Conservation (phyloP, 2,797 vertebrate species). For the Esox lucius region DNA sequence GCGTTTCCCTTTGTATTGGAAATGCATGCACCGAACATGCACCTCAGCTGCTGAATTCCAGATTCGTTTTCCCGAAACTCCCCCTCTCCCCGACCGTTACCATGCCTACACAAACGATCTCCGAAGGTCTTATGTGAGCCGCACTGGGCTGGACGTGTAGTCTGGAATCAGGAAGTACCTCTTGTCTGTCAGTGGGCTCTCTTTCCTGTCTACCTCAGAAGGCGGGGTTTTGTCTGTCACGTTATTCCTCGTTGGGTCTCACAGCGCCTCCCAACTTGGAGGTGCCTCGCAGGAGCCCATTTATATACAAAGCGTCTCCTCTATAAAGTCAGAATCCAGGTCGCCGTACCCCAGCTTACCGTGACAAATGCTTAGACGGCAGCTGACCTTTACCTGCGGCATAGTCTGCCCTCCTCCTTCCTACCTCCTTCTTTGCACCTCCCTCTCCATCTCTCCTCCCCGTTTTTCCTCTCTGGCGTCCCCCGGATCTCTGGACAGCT, state of each 20-base stretch:
- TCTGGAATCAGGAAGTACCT: too few relatives aligned
- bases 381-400: conserved; percentile 61
- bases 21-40: too few relatives aligned
- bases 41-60: too few relatives aligned
- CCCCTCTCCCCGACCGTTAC: too few relatives aligned
- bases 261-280: background rate
- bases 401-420: conserved; percentile 23
- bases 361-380: conserved; percentile 50
- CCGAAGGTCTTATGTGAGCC: background rate
- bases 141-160: background rate
- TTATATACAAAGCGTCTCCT: conserved; percentile 28
- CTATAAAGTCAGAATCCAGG: conserved; percentile 44
- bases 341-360: conserved; percentile 45
- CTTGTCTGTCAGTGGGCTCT: background rate
- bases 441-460: conserved; percentile 15
- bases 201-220: background rate
- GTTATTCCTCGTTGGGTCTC: background rate
- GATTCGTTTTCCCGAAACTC: too few relatives aligned
- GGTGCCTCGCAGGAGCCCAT: conserved; percentile 33
- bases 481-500: background rate
- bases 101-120: too few relatives aligned
- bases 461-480: background rate
- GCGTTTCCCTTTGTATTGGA: background rate
- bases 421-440: background rate
- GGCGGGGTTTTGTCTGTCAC: background rate